These are phyloP conservation scores for Pachyuromys duprasi DNA, from an alignment of 2,797 vertebrate genomes.

Conservation along the genomic window DNA sequence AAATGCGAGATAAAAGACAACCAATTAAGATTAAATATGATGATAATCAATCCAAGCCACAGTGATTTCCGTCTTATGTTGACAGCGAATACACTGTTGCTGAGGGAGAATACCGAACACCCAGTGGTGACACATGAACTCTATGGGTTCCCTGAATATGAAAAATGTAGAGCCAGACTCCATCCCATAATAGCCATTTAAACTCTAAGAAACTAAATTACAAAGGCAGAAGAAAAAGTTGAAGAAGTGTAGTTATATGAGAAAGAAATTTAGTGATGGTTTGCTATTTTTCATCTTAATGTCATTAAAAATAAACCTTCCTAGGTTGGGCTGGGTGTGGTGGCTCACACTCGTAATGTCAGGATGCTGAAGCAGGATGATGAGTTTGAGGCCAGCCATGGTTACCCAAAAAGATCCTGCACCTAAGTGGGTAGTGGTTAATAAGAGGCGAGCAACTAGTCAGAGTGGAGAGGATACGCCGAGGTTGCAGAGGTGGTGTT, in stretches of 20 bases:
- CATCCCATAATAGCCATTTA: conserved; percentile 29
- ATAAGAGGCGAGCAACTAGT: not conserved
- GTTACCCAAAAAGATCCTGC: not conserved
- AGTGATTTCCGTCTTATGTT: not conserved
- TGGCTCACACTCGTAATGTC: not conserved
- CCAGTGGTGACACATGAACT: not conserved
- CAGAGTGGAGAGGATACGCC: too few relatives aligned
- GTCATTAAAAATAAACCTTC: not conserved
- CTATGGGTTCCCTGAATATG: not conserved
- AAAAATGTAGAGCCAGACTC: not conserved
- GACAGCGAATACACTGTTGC: not conserved
- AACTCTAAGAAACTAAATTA: conserved; percentile 20
- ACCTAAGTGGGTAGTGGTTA: too few relatives aligned
- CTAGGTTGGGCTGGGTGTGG: not conserved
- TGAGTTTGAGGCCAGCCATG: not conserved
- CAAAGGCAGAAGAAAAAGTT: not conserved
- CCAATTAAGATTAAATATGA: not conserved
- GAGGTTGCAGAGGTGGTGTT: too few relatives aligned
- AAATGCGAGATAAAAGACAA: conserved; percentile 34
- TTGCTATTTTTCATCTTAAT: not conserved
- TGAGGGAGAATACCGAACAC: not conserved
- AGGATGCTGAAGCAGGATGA: not conserved
- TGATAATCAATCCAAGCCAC: not conserved
- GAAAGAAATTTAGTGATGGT: conserved; percentile 1
- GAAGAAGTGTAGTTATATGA: not conserved